Evolutionary conservation across 1,140 invertebrate genomes (phyloP).

Genomic region (Pogonognathellus flavescens): DNA sequence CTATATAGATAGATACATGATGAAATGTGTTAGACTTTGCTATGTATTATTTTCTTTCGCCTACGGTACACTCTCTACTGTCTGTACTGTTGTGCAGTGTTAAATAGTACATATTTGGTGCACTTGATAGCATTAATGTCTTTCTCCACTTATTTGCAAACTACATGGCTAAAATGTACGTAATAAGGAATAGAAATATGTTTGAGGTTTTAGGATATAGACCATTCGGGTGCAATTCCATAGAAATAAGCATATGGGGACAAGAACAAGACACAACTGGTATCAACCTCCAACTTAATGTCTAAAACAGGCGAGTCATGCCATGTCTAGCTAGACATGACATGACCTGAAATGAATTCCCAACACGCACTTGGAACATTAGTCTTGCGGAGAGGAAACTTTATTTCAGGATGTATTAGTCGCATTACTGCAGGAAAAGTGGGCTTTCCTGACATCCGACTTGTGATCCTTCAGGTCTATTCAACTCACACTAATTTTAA

Average conservation of each 20-base stretch:
- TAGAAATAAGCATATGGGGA: too few relatives aligned
- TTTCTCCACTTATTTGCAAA: not conserved
- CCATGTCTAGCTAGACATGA: slow-evolving; percentile 1
- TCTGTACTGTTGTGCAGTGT: too few relatives aligned
- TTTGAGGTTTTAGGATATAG: not conserved
- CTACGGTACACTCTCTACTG: too few relatives aligned
- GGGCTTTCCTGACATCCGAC: slow-evolving; percentile 15
- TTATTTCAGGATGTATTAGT: slow-evolving; percentile 26
- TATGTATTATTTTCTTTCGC: too few relatives aligned
- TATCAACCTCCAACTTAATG: too few relatives aligned
- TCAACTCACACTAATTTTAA: too few relatives aligned
- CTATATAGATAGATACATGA: too few relatives aligned
- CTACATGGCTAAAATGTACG: not conserved
- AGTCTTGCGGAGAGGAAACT: slow-evolving; percentile 15
- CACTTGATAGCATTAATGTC: not conserved
- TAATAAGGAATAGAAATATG: not conserved
- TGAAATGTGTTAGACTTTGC: too few relatives aligned
- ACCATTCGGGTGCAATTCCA: not conserved
- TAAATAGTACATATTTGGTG: too few relatives aligned
- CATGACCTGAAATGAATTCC: slow-evolving; percentile 17
- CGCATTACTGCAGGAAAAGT: slow-evolving; percentile 7
- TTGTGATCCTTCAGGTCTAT: not conserved
- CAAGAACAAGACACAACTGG: too few relatives aligned
- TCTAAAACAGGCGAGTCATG: too few relatives aligned
- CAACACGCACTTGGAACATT: slow-evolving; percentile 38